Percentiles rank a stretch among this genome's conserved stretches.
phyloP scores from a whole-genome alignment of 1,140 invertebrate species.

The Megalonaias nervosa region DNA sequence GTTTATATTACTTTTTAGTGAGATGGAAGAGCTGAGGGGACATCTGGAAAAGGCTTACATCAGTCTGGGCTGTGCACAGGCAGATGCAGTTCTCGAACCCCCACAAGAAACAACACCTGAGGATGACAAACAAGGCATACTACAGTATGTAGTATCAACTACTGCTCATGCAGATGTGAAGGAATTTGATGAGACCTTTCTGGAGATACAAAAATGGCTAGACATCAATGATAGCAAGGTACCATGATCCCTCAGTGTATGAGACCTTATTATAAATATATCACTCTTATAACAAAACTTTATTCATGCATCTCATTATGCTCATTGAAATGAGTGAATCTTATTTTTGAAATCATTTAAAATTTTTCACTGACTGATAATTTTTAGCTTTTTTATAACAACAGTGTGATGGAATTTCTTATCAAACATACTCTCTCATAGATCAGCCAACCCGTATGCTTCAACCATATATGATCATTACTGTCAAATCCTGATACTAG shows the following conservation, averaged over 20 bases:
- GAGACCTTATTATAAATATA: background rate
- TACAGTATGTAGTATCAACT: conserved; percentile 5
- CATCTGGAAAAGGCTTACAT: conserved; percentile 84
- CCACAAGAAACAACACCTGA: background rate
- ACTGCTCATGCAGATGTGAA: conserved; percentile 63
- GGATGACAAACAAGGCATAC: conserved; percentile 9
- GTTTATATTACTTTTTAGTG: conserved; percentile 71
- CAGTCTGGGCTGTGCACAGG: conserved; percentile 76
- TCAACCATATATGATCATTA: too few relatives aligned
- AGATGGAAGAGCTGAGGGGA: conserved; percentile 87
- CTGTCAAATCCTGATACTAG: too few relatives aligned
- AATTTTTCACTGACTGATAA: too few relatives aligned
- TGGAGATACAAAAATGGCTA: conserved; percentile 83
- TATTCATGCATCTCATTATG: too few relatives aligned
- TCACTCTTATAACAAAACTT: too few relatives aligned
- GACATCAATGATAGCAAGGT: conserved; percentile 87
- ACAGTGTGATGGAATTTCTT: too few relatives aligned
- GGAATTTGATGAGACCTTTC: conserved; percentile 78
- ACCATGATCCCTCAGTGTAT: conserved; percentile 35
- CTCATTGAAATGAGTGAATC: too few relatives aligned
- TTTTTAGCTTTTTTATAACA: too few relatives aligned
- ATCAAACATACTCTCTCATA: too few relatives aligned
- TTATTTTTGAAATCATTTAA: too few relatives aligned
- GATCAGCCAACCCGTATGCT: too few relatives aligned
- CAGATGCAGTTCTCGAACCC: conserved; percentile 36